These are phyloP conservation scores for Agriopis aurantiaria DNA, from an alignment of 2,888 invertebrate species.

Conservation along the genomic window DNA sequence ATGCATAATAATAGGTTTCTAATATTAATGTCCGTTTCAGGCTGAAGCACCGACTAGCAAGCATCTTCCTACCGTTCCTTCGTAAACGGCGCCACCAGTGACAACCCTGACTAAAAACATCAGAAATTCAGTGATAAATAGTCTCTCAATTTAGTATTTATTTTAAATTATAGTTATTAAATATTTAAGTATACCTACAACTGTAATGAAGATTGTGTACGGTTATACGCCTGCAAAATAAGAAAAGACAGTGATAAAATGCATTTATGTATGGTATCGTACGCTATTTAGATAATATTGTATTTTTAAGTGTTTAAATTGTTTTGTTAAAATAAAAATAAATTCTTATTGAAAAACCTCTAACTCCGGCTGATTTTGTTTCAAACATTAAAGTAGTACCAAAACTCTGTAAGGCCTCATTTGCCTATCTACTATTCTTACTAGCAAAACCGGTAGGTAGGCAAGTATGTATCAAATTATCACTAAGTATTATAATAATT, in stretches of 20 bases:
- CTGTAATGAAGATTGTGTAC: background rate
- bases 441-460: no score
- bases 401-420: no score
- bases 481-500: no score
- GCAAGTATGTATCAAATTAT: no score
- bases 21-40: conserved; percentile 61
- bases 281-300: conserved; percentile 48
- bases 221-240: conserved; percentile 1
- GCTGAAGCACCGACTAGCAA: conserved; percentile 81
- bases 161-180: background rate
- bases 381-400: background rate
- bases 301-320: conserved; percentile 66
- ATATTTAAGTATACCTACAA: background rate
- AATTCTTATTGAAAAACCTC: conserved; percentile 84
- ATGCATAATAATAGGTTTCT: no score
- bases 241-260: conserved; percentile 52
- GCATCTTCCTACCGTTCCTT: conserved; percentile 83
- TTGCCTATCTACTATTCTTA: no score
- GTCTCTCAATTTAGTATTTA: conserved; percentile 2
- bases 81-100: conserved; percentile 75
- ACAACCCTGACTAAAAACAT: conserved; percentile 41
- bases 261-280: conserved; percentile 71
- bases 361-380: conserved; percentile 49
- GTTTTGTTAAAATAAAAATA: conserved; percentile 83
- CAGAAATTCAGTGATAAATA: conserved; percentile 13